Evolutionary conservation across 2,797 vertebrate species (phyloP).

Genomic region (Eulemur mongoz): DNA sequence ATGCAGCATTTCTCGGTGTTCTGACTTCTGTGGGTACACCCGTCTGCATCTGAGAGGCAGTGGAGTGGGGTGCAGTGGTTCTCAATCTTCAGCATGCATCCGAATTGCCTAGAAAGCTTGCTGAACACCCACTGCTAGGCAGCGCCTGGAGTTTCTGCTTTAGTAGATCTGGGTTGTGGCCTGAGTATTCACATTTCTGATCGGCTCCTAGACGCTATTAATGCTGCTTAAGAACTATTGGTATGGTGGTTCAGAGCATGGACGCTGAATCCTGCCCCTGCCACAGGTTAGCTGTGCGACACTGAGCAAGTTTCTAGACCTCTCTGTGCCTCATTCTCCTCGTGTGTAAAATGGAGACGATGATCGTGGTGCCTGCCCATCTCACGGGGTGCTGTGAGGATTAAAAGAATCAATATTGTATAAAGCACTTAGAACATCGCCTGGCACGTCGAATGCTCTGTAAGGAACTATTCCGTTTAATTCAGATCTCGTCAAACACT

Average conservation of each 20-base stretch:
- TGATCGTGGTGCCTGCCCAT: neutral
- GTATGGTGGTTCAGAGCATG: neutral
- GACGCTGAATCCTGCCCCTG: neutral
- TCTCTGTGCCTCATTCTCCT: neutral
- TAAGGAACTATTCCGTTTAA: neutral
- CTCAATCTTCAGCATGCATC: neutral
- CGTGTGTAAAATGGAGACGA: neutral
- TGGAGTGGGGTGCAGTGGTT: too few species aligned
- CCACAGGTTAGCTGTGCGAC: neutral
- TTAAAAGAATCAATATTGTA: neutral
- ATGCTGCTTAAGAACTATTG: neutral
- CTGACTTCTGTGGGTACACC: neutral
- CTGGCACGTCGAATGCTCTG: too few species aligned
- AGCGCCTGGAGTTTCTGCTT: neutral
- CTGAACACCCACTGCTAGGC: neutral
- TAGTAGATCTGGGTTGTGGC: neutral
- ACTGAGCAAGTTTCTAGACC: neutral
- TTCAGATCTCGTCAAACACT: neutral
- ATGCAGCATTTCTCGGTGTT: rapidly evolving
- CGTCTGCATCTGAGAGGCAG: neutral
- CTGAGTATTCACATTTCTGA: neutral
- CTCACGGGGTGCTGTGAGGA: neutral
- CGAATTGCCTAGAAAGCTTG: neutral
- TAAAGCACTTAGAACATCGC: neutral
- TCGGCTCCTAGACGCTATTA: neutral